These are phyloP conservation scores for Dione juno DNA, from an alignment of 2,888 invertebrate species.

Conservation along the genomic window DNA sequence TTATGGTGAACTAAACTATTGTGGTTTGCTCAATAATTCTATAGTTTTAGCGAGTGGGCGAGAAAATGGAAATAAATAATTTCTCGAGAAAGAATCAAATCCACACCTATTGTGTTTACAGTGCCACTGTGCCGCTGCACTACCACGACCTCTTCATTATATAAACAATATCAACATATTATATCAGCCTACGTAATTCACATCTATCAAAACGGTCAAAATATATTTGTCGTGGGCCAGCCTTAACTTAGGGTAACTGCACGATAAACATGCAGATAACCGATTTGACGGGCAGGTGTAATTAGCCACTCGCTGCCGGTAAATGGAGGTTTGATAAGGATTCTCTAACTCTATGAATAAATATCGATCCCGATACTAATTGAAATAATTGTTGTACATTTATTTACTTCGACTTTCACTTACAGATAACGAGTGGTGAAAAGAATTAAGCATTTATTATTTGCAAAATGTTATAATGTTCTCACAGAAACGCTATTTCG, in stretches of 20 bases:
- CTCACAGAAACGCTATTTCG: too few relatives aligned
- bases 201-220: slow-evolving; percentile 25
- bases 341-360: slow-evolving; percentile 33
- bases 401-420: not conserved
- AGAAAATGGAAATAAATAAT: too few relatives aligned
- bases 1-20: not conserved
- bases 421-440: not conserved
- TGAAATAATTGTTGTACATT: slow-evolving; percentile 16
- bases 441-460: too few relatives aligned
- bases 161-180: not conserved
- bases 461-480: too few relatives aligned
- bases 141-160: too few relatives aligned
- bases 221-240: slow-evolving; percentile 48
- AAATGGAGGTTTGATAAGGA: slow-evolving; percentile 67
- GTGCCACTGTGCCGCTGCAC: too few relatives aligned
- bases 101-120: too few relatives aligned
- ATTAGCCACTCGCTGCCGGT: slow-evolving; percentile 68
- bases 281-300: slow-evolving; percentile 74
- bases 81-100: too few relatives aligned
- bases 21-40: not conserved
- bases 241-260: slow-evolving; percentile 55
- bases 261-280: slow-evolving; percentile 70
- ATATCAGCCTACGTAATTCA: not conserved
- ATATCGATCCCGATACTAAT: slow-evolving; percentile 16
- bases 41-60: too few relatives aligned